Evolutionary conservation across 1,140 invertebrate genomes (phyloP).

Genomic region (Galleria mellonella): DNA sequence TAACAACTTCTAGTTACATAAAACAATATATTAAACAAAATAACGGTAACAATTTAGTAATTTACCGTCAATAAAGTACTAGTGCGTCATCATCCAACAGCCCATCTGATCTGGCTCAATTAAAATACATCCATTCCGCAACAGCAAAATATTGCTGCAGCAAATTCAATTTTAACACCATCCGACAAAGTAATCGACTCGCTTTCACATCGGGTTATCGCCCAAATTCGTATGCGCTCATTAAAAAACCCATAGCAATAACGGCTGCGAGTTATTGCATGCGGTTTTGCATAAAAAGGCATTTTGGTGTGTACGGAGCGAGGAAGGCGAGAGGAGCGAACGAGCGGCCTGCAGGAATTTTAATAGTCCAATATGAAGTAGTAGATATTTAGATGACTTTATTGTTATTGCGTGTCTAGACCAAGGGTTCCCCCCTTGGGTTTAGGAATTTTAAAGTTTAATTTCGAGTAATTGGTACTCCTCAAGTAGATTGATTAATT

Average conservation of each 20-base stretch:
- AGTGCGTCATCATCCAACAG: too few relatives aligned
- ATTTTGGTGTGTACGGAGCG: constrained; percentile 7
- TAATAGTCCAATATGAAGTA: constrained; percentile 34
- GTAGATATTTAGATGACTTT: constrained; percentile 15
- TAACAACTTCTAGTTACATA: too few relatives aligned
- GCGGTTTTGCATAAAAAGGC: constrained; percentile 49
- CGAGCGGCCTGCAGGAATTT: constrained; percentile 26
- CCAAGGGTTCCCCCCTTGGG: too few relatives aligned
- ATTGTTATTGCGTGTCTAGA: constrained; percentile 7
- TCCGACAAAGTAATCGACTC: background rate
- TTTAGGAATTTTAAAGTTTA: too few relatives aligned
- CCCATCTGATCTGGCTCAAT: too few relatives aligned
- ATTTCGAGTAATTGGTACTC: too few relatives aligned
- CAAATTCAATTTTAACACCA: background rate
- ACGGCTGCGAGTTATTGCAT: constrained; percentile 32
- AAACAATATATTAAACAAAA: too few relatives aligned
- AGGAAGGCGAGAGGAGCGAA: background rate
- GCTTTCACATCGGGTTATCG: background rate
- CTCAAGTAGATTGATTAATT: too few relatives aligned
- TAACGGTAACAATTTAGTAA: too few relatives aligned
- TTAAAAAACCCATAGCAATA: constrained; percentile 34
- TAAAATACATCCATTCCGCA: too few relatives aligned
- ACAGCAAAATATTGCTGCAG: too few relatives aligned
- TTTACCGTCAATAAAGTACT: too few relatives aligned
- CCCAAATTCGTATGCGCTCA: constrained; percentile 22